Conservation (phyloP, 2,797 vertebrate genomes). For the Otus scops region DNA sequence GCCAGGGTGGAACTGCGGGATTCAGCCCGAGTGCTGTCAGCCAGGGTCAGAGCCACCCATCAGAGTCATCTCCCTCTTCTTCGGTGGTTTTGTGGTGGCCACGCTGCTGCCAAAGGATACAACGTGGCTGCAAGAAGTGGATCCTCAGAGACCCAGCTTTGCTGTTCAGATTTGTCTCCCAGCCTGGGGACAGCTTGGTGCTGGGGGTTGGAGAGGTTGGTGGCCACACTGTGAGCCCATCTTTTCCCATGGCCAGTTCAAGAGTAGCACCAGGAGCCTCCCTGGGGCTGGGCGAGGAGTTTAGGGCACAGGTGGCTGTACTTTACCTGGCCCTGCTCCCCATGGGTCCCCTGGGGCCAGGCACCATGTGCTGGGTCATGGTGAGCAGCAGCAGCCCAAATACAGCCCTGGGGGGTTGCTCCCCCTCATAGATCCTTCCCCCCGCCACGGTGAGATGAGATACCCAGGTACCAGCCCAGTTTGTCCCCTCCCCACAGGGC, state of each 20-base stretch:
- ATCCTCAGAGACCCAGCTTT: not conserved
- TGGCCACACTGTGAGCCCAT: not conserved
- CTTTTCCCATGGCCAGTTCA: not conserved
- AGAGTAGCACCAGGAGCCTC: not conserved
- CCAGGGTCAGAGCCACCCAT: not conserved
- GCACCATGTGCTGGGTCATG: accelerated
- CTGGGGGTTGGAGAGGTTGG: not conserved
- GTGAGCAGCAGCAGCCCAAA: not conserved
- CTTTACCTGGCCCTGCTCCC: not conserved
- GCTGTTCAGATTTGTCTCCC: not conserved
- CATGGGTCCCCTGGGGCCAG: accelerated
- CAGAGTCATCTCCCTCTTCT: not conserved
- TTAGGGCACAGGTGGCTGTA: not conserved
- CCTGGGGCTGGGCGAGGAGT: not conserved
- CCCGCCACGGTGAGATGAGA: accelerated
- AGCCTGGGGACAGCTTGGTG: not conserved
- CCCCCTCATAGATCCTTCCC: not conserved
- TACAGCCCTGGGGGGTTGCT: not conserved
- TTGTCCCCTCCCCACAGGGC: not conserved
- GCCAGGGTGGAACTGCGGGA: not conserved
- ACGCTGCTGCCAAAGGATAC: not conserved
- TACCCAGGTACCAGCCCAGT: not conserved
- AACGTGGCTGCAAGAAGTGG: not conserved
- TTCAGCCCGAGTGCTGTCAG: not conserved
- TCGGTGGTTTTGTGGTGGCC: not conserved